These are phyloP conservation scores for Coccyzus lansbergi DNA, from an alignment of 2,797 vertebrate species.

Conservation along the genomic window DNA sequence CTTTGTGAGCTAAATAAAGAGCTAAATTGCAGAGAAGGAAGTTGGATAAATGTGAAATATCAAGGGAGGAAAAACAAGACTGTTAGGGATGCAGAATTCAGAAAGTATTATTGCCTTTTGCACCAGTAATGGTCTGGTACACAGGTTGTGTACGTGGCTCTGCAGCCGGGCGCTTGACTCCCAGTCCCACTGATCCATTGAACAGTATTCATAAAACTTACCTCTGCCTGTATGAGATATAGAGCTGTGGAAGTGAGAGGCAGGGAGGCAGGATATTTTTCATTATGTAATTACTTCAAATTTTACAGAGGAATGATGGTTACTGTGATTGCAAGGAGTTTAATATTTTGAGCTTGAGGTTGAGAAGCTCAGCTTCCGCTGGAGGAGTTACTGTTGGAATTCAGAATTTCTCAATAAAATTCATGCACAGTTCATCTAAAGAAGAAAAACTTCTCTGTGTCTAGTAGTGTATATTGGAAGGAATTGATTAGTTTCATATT, in stretches of 20 bases:
- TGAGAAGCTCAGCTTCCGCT: neutral
- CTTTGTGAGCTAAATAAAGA: constrained; percentile 83
- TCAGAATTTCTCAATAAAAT: neutral
- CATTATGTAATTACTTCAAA: neutral
- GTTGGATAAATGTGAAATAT: constrained; percentile 74
- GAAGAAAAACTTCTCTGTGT: neutral
- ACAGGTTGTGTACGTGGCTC: neutral
- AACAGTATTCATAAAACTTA: neutral
- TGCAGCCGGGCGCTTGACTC: neutral
- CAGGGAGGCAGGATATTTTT: neutral
- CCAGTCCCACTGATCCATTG: neutral
- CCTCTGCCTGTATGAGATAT: neutral
- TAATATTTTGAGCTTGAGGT: neutral
- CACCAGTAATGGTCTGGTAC: neutral
- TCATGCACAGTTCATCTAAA: neutral
- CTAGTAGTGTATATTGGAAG: neutral
- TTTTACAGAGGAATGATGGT: neutral
- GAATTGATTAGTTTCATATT: neutral
- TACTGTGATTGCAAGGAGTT: neutral
- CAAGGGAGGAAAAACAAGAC: constrained; percentile 50
- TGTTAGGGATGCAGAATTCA: constrained; percentile 48
- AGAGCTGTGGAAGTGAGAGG: neutral
- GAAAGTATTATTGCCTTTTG: constrained; percentile 27
- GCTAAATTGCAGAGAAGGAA: constrained; percentile 77
- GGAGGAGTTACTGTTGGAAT: neutral